phyloP scores from a whole-genome alignment of 2,888 invertebrate genomes.

The Brenthis hecate region DNA sequence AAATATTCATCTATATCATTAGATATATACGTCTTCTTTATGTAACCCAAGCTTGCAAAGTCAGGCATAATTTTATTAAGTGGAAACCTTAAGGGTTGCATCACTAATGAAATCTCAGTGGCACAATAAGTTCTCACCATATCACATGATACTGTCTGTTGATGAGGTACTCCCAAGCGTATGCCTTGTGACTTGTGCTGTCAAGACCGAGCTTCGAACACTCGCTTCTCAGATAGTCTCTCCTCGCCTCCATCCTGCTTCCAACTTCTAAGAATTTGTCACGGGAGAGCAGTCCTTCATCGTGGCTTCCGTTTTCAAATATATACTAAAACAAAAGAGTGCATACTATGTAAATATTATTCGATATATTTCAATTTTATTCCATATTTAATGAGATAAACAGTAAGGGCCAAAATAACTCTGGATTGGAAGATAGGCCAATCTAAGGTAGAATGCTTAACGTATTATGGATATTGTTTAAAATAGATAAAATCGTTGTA shows the following conservation, averaged over 20 bases:
- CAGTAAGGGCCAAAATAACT: too few species aligned
- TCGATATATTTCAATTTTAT: too few species aligned
- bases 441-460: too few species aligned
- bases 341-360: too few species aligned
- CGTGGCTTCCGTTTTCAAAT: slow-evolving; percentile 73
- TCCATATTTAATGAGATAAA: too few species aligned
- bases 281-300: slow-evolving; percentile 66
- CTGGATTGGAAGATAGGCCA: too few species aligned
- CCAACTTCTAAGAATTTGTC: slow-evolving; percentile 83
- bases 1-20: too few species aligned
- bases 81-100: slow-evolving; percentile 7
- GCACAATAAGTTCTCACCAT: slow-evolving; percentile 79
- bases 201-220: slow-evolving; percentile 85
- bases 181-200: slow-evolving; percentile 85
- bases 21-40: background rate
- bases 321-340: slow-evolving; percentile 70
- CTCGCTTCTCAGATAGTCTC: slow-evolving; percentile 80
- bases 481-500: too few species aligned
- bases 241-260: slow-evolving; percentile 81
- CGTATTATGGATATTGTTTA: too few species aligned
- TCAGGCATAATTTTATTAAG: slow-evolving; percentile 9
- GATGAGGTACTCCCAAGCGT: slow-evolving; percentile 93
- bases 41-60: slow-evolving; percentile 5
- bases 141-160: slow-evolving; percentile 90
- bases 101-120: slow-evolving; percentile 6